phyloP scores from a whole-genome alignment of 2,797 vertebrate species.

The Sparidentex hasta region DNA sequence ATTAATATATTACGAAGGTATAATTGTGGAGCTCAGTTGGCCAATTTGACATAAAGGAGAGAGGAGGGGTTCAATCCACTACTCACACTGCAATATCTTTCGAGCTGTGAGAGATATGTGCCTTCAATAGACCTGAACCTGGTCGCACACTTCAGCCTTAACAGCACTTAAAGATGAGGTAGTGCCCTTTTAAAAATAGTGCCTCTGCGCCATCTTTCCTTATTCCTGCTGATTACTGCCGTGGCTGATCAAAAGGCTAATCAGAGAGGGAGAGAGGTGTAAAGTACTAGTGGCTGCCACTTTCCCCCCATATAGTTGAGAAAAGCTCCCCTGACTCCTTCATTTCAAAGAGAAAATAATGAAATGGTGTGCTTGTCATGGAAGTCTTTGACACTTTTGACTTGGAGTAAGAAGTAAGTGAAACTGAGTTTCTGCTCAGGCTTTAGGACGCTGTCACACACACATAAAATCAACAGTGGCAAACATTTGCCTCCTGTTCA shows the following conservation, averaged over 20 bases:
- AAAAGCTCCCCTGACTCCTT: conserved; percentile 48
- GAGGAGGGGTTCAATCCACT: conserved; percentile 61
- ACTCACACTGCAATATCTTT: conserved; percentile 49
- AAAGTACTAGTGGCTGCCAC: conserved; percentile 67
- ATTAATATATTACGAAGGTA: conserved; percentile 72
- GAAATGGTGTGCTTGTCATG: conserved; percentile 55
- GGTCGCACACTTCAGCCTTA: conserved; percentile 64
- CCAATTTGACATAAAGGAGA: conserved; percentile 65
- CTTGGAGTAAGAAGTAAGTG: conserved; percentile 20
- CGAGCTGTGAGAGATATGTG: conserved; percentile 44
- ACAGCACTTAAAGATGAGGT: conserved; percentile 63
- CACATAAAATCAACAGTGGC: too few species aligned
- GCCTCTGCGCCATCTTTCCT: conserved; percentile 66
- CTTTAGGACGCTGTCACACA: not conserved
- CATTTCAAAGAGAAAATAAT: conserved; percentile 68
- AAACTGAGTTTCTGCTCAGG: conserved; percentile 30
- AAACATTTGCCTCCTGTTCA: too few species aligned
- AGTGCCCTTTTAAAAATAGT: conserved; percentile 65
- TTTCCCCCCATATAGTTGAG: conserved; percentile 48
- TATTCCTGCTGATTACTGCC: conserved; percentile 75
- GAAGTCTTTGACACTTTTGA: conserved; percentile 52
- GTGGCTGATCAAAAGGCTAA: conserved; percentile 83
- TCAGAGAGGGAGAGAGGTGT: conserved; percentile 72
- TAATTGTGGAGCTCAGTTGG: conserved; percentile 75
- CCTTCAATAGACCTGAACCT: conserved; percentile 52